Percentiles rank a stretch among this genome's conserved stretches.
Evolutionary conservation across 1,140 invertebrate species (phyloP).

Genomic region (Colletes gigas): DNA sequence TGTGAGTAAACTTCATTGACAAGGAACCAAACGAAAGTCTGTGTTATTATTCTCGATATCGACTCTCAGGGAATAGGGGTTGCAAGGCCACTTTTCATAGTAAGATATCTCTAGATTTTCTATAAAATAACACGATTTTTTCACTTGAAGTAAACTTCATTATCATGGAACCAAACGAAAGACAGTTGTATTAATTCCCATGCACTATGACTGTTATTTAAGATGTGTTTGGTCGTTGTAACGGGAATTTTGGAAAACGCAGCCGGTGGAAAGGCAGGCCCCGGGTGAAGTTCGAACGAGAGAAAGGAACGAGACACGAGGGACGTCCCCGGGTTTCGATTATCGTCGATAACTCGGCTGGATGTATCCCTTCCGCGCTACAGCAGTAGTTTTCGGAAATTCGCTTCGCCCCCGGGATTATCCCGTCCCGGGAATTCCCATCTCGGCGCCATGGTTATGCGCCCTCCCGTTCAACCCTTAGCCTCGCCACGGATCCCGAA

Average conservation of each 20-base stretch:
- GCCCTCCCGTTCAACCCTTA: slow-evolving; percentile 13
- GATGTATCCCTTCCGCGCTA: slow-evolving; percentile 64
- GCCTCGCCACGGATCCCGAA: background rate
- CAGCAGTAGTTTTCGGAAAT: slow-evolving; percentile 65
- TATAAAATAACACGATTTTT: no score
- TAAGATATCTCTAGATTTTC: no score
- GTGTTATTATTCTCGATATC: no score
- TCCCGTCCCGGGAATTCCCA: slow-evolving; percentile 61
- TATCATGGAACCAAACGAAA: no score
- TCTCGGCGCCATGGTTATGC: slow-evolving; percentile 51
- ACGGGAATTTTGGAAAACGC: background rate
- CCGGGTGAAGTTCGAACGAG: slow-evolving; percentile 18
- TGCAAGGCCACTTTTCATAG: no score
- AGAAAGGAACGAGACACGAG: slow-evolving; percentile 66
- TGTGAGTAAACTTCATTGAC: no score
- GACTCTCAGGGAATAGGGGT: no score
- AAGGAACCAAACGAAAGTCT: no score
- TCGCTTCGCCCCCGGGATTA: slow-evolving; percentile 65
- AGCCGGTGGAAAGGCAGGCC: background rate
- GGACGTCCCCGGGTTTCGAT: slow-evolving; percentile 67
- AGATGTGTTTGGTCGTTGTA: no score
- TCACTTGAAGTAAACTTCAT: no score
- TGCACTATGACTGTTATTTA: no score
- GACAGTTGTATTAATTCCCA: no score
- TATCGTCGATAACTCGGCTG: slow-evolving; percentile 66